A percentile compares a stretch with the other conserved stretches of the same genome.
Evolutionary conservation across 92 coral and sea anemone species (phyloP).

Genomic region (Zoanthus gigantus): DNA sequence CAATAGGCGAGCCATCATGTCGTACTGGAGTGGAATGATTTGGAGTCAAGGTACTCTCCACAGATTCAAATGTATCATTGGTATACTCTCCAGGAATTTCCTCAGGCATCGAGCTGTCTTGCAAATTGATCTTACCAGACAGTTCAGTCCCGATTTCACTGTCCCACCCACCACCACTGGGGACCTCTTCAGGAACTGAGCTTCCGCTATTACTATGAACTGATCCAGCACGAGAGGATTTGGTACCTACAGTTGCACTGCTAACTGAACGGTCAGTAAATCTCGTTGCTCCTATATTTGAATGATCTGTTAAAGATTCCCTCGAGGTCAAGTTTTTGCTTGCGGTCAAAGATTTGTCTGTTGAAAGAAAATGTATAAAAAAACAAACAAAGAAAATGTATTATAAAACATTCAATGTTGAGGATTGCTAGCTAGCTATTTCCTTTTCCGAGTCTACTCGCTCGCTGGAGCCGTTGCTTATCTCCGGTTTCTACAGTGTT

Average conservation of each 20-base stretch:
- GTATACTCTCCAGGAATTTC: constrained; percentile 76
- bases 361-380: constrained; percentile 13
- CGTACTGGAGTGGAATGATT: constrained; percentile 86
- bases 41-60: constrained; percentile 77
- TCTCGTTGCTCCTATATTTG: constrained; percentile 1
- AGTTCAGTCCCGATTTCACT: constrained; percentile 50
- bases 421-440: too few species aligned
- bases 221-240: constrained; percentile 49
- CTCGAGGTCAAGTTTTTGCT: constrained; percentile 4
- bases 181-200: constrained; percentile 75
- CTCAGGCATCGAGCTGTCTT: constrained; percentile 81
- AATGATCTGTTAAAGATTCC: neutral
- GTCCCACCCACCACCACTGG: constrained; percentile 56
- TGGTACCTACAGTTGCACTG: constrained; percentile 35
- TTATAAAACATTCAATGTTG: neutral
- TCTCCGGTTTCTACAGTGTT: too few species aligned
- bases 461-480: too few species aligned
- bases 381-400: constrained; percentile 38
- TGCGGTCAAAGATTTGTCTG: constrained; percentile 41
- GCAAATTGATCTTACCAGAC: constrained; percentile 65
- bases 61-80: constrained; percentile 90
- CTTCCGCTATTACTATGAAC: constrained; percentile 77
- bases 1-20: constrained; percentile 50
- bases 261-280: constrained; percentile 38
- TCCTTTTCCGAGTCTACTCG: too few species aligned